Base-by-base conservation (phyloP, 2,113 vertebrate species). In the Tautogolabrus adspersus region DNA sequence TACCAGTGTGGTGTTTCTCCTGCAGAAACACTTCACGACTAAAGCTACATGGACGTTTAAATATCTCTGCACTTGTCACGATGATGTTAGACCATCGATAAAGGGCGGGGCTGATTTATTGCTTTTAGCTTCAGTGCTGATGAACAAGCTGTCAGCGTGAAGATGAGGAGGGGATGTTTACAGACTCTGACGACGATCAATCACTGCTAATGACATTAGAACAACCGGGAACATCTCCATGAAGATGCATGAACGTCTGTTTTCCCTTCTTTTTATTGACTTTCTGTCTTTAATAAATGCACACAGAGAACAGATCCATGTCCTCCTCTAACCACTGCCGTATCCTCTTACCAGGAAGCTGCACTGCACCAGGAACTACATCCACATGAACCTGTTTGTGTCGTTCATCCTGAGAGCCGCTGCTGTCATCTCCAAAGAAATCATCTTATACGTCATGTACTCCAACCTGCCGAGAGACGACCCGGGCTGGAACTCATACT, bases 331-430 rank as follows among this genome's bases (percentile, higher is more conserved):
- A 64, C 38, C 44, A 12, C n/a, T 66, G 8, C 57, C 54, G 66
- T 79, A 60, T 89, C 59, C 85, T 19, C 11, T 87, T 87, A 66
- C 77, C 93, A 99, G 98, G 90, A 99, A 96, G 90, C 96, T 99
- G 64, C 97, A 99, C 88, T 99, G 98, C 73, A 98, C 97, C 56
- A 96, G 97, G 77, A 98, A 98, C 83, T 99, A 97, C 91, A 99
- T 99, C 91, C 98, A 99, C 86, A 97, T 99, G 95, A 98, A 99
- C 87, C 82, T 99, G 81, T 99, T 99, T 81, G 94, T 95, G 42
- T 98, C 98, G 0, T 99, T 99, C 87, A 97, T 98, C 82, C 75
- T 99, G 81, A 94, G 95, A 83, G 96, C 96, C 0, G 40, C 86
- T 49, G 95, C 94, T 0, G 91, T 98, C 62, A 95, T 99, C 21